Base-by-base conservation (phyloP, 2,797 vertebrate genomes). In the Diplodus puntazzo region DNA sequence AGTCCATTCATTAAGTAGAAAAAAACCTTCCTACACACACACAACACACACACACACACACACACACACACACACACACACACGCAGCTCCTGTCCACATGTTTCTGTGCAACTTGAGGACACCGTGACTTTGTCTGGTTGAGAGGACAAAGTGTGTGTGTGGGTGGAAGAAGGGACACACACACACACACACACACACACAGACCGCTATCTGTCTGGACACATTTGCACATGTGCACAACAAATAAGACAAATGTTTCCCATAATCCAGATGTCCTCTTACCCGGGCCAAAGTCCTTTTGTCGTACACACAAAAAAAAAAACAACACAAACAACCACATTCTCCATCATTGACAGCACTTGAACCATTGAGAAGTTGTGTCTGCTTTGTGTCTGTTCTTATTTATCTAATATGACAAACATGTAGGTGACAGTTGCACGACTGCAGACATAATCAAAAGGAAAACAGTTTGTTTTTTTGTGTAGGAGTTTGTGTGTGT, bases 311-410 rank as follows among this genome's bases (percentile, higher is more conserved):
- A 9, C 48, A 69, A 2, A 42, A 58, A 23, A 55, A 16, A 0
- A 2, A 18, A n/a, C n/a, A 17, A 30, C 23, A 46, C 20, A 34
- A 21, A 18, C 53, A 50, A n/a, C 46, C n/a, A 65, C 20, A 18
- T 49, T 73, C n/a, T 17, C 57, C 17, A 42, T 68, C 62, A 61
- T 61, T 25, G 57, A 69, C 74, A 49, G 59, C 8, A 8, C 39
- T 70, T n/a, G 52, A 77, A 48, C 68, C 59, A 12, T 14, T 9
- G 30, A 70, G 16, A 25, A 59, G 23, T 68, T 76, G 25, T 59
- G 23, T 79, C 68, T 86, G 76, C 60, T 78, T 75, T 75, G 16
- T 64, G 73, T 77, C 75, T 63, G 48, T 27, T 65, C 46, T 21
- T 23, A 46, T 80, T 65, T 65, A 20, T 59, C 30, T 64, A 52